Base-by-base conservation (phyloP, 2,797 vertebrate species). In the Onychomys torridus region DNA sequence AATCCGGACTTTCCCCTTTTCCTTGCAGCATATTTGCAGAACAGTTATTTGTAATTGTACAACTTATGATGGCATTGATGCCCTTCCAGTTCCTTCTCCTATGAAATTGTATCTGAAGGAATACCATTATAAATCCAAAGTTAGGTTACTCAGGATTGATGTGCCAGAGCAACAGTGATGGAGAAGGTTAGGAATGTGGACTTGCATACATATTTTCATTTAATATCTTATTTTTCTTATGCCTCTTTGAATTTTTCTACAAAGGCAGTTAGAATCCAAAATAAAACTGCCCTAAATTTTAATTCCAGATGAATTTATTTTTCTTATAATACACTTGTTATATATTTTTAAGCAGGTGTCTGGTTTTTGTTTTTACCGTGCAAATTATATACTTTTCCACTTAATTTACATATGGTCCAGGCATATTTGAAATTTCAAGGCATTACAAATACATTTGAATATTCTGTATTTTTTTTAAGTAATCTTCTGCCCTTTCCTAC, bases 71-170 rank as follows among this genome's bases (percentile, higher is more conserved):
- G 99, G 99, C 34, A 99, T 99, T 1, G 99, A 99, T 52, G 98
- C 94, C 3, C 99, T 99, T 94, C 99, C 99, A 8, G 93, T 99
- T 96, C 99, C 99, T 7, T 98, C 99, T 0, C 98, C 99, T 25
- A 99, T 99, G 98, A 99, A 99, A 98, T 98, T 99, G 89, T 99
- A 99, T 96, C 98, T 99, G 96, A 99, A 99, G 97, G 99, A 99
- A 97, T 99, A 99, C 98, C 99, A 99, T 98, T 99, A 99, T 79
- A 99, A 99, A 97, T 99, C 99, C 34, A 99, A 99, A 94, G 99
- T 99, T 52, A 98, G 98, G 97, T 98, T 99, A 94, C 98, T 99
- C 97, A 98, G 98, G 94, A 98, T 99, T 76, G 98, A 99, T 96
- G 98, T 98, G 13, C 98, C 98, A 43, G 98, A 98, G 94, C 98